These are phyloP conservation scores for Coremacera marginata DNA, from an alignment of 2,888 invertebrate genomes.

Conservation along the genomic window DNA sequence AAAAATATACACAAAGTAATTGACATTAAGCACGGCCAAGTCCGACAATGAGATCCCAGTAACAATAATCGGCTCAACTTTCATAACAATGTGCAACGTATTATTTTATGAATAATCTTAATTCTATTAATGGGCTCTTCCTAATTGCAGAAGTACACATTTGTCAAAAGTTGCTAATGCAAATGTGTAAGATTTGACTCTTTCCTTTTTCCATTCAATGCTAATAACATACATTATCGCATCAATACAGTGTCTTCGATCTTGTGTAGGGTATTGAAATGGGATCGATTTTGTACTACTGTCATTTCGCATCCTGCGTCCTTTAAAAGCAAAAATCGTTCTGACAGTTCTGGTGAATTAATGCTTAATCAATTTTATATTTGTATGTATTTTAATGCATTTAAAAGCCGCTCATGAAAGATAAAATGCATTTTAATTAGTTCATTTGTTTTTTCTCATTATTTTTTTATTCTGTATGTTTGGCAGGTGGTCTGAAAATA, in stretches of 20 bases:
- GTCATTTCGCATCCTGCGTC: slow-evolving; percentile 6
- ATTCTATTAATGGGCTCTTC: no score
- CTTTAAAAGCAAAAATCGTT: slow-evolving; percentile 22
- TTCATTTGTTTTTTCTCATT: not conserved
- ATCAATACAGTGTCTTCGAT: not conserved
- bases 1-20: no score
- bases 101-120: no score
- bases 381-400: not conserved
- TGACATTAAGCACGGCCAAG: no score
- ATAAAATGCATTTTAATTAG: slow-evolving; percentile 24
- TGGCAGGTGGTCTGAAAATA: slow-evolving; percentile 1
- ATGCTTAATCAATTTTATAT: slow-evolving; percentile 30
- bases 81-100: no score
- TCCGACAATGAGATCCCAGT: no score
- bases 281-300: slow-evolving; percentile 1
- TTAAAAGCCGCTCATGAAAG: not conserved
- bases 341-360: slow-evolving; percentile 27
- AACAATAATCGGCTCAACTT: no score
- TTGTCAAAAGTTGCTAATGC: no score
- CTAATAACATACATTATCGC: not conserved
- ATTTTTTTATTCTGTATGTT: not conserved
- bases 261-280: not conserved
- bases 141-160: no score
- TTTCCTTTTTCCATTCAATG: no score
- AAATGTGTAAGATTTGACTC: no score